Evolutionary conservation across 2,113 vertebrate species (phyloP), one percentile per base, ranked within the genome.

Genomic region (Trinectes maculatus): DNA sequence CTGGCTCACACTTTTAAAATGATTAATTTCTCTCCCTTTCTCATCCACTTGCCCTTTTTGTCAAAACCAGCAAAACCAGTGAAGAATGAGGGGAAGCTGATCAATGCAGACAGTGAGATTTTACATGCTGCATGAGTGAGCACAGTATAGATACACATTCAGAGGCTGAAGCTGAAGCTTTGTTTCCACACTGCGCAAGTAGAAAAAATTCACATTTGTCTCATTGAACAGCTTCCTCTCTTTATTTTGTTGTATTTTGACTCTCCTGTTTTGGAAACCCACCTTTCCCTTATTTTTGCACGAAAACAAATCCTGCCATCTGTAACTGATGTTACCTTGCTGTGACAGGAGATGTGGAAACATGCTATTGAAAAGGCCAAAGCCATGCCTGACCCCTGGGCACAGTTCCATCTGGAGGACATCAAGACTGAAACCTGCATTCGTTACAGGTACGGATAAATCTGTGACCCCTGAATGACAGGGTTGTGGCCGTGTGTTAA

Each of bases 361-460:
- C 89, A 96, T n/a, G 97, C 97, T 0, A 94, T 99, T 0, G 75
- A 95, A 87, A 99, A 99, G 74, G 98, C 98, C 46, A 97, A 93
- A 80, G 92, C 95, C 49, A 97, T 97, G 96, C 97, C 98, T 0
- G 98, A 99, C 86, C 97, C 98, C 0, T 99, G 98, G 98, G 97
- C 96, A 0, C 92, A 98, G 80, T 99, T 99, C 68, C 98, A 99
- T 33, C 90, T 99, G 46, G 98, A 99, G 83, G 94, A 98, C 0
- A 80, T 95, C 5, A 84, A 93, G 80, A 96, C 93, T 0, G 97
- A 99, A 2, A 74, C 87, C 0, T 98, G 96, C 48, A 89, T 84
- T 13, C 94, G 98, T 49, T 96, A 97, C 93, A 98, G 98, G 98
- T 99, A 59, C 2, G 54, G 47, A 9, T 5, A 34, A 33, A 19